phyloP scores from a whole-genome alignment of 1,140 invertebrate genomes.

The Cheumatopsyche charites region DNA sequence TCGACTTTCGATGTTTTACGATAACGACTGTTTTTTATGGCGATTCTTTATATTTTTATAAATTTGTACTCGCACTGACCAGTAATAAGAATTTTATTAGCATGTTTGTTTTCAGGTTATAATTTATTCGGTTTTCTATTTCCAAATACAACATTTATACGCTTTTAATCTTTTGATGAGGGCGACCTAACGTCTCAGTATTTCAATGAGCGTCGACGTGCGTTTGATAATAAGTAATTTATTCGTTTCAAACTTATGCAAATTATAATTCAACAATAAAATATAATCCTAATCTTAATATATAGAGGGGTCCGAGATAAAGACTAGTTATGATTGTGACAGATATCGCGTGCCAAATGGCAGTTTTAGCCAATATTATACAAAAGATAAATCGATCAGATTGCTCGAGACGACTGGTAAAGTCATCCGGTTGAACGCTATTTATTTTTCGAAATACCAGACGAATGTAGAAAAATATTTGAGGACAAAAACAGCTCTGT shows the following conservation, averaged over 20 bases:
- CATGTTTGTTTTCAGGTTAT: background rate
- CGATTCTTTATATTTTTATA: too few relatives aligned
- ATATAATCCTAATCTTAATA: too few relatives aligned
- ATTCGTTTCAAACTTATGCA: background rate
- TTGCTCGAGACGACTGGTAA: background rate
- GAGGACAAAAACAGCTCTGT: conserved; percentile 5
- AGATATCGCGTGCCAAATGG: background rate
- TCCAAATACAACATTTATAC: background rate
- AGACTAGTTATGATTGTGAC: background rate
- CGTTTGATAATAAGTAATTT: background rate
- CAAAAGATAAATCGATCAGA: background rate
- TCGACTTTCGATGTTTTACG: too few relatives aligned
- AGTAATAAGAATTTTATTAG: too few relatives aligned
- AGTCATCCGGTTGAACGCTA: background rate
- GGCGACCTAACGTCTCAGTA: background rate
- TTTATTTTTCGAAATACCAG: conserved; percentile 5
- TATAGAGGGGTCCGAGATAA: too few relatives aligned
- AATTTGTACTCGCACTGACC: too few relatives aligned
- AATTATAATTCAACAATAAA: too few relatives aligned
- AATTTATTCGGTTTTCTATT: background rate
- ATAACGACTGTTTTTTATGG: too few relatives aligned
- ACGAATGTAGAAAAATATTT: background rate
- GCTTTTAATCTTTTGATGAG: background rate
- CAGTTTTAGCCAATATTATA: conserved; percentile 7
- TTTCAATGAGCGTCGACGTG: conserved; percentile 9